These are phyloP conservation scores for Pampus argenteus DNA, from an alignment of 2,797 vertebrate genomes.

Conservation along the genomic window DNA sequence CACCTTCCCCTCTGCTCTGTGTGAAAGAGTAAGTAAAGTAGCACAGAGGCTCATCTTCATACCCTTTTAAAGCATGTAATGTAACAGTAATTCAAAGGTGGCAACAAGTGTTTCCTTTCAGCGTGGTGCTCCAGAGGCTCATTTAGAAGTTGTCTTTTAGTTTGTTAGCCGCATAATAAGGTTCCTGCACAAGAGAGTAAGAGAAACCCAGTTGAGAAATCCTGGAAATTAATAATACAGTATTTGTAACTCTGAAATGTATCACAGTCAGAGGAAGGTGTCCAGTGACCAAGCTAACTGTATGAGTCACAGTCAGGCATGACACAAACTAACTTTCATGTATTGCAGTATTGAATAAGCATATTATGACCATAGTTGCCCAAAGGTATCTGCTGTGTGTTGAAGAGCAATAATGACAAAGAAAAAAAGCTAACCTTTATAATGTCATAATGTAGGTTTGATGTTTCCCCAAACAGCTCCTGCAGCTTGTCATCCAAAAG, in stretches of 20 bases:
- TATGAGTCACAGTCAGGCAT: slow-evolving; percentile 14
- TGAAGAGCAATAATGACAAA: neutral
- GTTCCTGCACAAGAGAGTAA: slow-evolving; percentile 37
- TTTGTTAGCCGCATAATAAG: slow-evolving; percentile 46
- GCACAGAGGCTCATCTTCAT: slow-evolving; percentile 72
- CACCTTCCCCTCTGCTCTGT: slow-evolving; percentile 16
- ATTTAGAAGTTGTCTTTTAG: slow-evolving; percentile 48
- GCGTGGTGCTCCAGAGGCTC: slow-evolving; percentile 28
- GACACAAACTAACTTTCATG: slow-evolving; percentile 19
- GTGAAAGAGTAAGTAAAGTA: slow-evolving; percentile 59
- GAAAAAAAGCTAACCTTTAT: neutral
- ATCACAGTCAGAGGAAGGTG: slow-evolving; percentile 1
- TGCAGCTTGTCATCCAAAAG: slow-evolving; percentile 1
- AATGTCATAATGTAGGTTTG: slow-evolving; percentile 1
- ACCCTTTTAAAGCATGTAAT: slow-evolving; percentile 53
- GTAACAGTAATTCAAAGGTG: slow-evolving; percentile 54
- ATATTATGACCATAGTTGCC: slow-evolving; percentile 1
- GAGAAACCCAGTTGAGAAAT: slow-evolving; percentile 33
- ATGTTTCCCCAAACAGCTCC: slow-evolving; percentile 9
- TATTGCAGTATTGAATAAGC: slow-evolving; percentile 9
- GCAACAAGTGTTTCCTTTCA: slow-evolving; percentile 35
- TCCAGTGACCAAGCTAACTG: slow-evolving; percentile 11
- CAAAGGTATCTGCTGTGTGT: neutral
- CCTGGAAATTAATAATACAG: slow-evolving; percentile 46
- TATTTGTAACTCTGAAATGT: slow-evolving; percentile 32